Conservation (phyloP, 2,888 invertebrate genomes). For the Ichneumon xanthorius region DNA sequence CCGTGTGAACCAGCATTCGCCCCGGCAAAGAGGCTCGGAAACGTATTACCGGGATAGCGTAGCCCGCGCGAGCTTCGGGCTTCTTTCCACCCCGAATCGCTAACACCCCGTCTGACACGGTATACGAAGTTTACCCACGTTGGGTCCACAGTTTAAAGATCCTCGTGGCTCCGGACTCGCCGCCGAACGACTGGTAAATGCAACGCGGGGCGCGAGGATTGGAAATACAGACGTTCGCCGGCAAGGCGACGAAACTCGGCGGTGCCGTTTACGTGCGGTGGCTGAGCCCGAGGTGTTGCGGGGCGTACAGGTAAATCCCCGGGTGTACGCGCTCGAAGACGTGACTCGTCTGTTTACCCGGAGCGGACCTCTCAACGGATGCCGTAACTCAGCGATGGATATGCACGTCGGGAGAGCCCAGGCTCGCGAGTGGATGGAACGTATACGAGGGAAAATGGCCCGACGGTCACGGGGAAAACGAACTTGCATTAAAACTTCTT, state of each 20-base stretch:
- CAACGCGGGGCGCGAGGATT: conserved; percentile 8
- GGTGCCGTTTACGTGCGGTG: background rate
- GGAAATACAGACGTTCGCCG: background rate
- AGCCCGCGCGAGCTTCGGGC: conserved; percentile 46
- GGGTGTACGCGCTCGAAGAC: background rate
- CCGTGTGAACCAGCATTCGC: conserved; percentile 67
- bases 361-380: background rate
- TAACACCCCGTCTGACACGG: conserved; percentile 43
- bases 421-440: background rate
- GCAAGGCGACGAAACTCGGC: background rate
- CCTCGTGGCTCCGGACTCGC: conserved; percentile 14
- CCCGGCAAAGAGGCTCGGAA: conserved; percentile 63
- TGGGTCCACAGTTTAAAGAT: conserved; percentile 64
- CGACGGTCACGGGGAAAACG: background rate
- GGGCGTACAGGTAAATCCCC: background rate
- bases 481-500: conserved; percentile 12
- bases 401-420: background rate
- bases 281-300: background rate
- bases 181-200: conserved; percentile 6
- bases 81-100: conserved; percentile 25
- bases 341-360: background rate
- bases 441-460: background rate
- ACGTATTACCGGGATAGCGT: conserved; percentile 62
- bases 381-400: background rate
- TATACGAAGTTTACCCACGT: conserved; percentile 63